phyloP scores from a whole-genome alignment of 2,888 invertebrate genomes.

The Zootermopsis nevadensis region DNA sequence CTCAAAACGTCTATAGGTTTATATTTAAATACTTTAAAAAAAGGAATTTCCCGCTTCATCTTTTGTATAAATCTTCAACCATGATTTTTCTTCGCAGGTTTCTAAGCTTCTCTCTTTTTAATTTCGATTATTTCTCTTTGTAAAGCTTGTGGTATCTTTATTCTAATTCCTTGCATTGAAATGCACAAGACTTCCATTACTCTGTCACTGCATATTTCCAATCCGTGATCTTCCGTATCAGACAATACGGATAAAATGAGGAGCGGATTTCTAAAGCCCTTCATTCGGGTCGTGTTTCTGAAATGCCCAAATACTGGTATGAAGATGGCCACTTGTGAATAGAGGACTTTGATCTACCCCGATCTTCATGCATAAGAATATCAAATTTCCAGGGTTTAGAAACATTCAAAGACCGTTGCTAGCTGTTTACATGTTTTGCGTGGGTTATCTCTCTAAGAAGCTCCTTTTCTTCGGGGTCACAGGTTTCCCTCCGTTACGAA shows the following conservation, averaged over 20 bases:
- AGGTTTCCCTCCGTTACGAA: too few relatives aligned
- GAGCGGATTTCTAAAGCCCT: neutral
- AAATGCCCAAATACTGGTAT: too few relatives aligned
- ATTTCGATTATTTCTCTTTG: slow-evolving; percentile 13
- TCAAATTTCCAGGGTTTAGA: too few relatives aligned
- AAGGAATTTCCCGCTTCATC: slow-evolving; percentile 8
- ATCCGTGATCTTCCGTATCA: slow-evolving; percentile 1
- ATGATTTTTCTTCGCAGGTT: slow-evolving; percentile 41
- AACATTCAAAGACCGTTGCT: too few relatives aligned
- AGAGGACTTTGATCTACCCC: too few relatives aligned
- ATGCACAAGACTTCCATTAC: slow-evolving; percentile 15
- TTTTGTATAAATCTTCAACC: slow-evolving; percentile 35
- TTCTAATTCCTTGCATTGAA: slow-evolving; percentile 34
- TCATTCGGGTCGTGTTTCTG: neutral
- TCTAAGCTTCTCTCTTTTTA: slow-evolving; percentile 16
- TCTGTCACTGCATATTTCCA: slow-evolving; percentile 13
- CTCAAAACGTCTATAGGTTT: slow-evolving; percentile 32
- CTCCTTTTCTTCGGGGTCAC: too few relatives aligned
- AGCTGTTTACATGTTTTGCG: too few relatives aligned
- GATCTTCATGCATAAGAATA: too few relatives aligned
- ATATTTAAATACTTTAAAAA: slow-evolving; percentile 30
- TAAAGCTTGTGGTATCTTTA: slow-evolving; percentile 34
- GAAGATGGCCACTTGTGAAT: neutral
- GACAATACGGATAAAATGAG: neutral
- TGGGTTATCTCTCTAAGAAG: too few relatives aligned